Evolutionary conservation across 1,140 invertebrate species (phyloP), one percentile per base, ranked within the genome.

Genomic region (Andricus grossulariae): DNA sequence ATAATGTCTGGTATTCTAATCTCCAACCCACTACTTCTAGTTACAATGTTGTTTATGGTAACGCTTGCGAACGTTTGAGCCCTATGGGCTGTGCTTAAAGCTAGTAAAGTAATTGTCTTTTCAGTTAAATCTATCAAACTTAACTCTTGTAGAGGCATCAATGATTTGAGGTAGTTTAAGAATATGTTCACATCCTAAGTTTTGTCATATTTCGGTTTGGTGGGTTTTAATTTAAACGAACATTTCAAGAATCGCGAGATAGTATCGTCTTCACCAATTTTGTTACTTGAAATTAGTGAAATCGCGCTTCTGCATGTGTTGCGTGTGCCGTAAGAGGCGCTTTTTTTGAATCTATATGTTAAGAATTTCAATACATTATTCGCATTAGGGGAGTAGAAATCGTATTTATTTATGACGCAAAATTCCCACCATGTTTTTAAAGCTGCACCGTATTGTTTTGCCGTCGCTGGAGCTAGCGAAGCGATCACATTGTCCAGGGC

Each of bases 201-300:
- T 50, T 19, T 50, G 10, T 18, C 19, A 51, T 82, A 80, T 51
- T 82, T 80, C 0, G 81, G 52, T 66, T 76, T 80, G 1, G 15
- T 12, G 19, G 76, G 74, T 78, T 78, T 78, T 51, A 75, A 10
- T 32, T 76, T 76, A 39, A 78, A 79, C 45, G 81, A 81, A 50
- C 79, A 5, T 15, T 74, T 76, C 3, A 74, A 25, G 15, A 18
- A 55, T 12, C 3, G 19, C 0, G 73, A 45, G n/a, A 73, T 72
- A 2, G 45, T 15, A 7, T 10, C n/a, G 15, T 57, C 54, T 7
- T 32, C 25, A 3, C 45, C 45, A 13, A 32, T 32, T 32, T 32
- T 32, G 6, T 32, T 6, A 32, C 6, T 32, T 32, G 71, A 50
- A n/a, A 72, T 72, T 2, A 72, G n/a, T 13, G 71, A 72, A 21